These are phyloP conservation scores for Batillaria attramentaria DNA, from an alignment of 1,140 invertebrate genomes.

Conservation along the genomic window DNA sequence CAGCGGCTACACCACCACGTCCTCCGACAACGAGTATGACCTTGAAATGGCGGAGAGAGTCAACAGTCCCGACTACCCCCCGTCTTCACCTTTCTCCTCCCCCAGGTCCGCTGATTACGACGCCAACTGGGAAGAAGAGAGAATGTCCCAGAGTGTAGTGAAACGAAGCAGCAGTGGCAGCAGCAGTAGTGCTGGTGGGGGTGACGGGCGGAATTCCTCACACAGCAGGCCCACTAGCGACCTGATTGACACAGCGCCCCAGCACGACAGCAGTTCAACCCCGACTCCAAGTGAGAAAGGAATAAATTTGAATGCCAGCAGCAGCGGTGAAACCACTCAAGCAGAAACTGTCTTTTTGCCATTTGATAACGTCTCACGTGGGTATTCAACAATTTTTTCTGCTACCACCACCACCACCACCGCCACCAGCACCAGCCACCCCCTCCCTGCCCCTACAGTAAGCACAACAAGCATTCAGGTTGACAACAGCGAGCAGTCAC, in stretches of 20 bases:
- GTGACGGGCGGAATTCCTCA: too few species aligned
- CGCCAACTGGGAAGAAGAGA: not conserved
- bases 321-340: not conserved
- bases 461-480: too few species aligned
- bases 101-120: not conserved
- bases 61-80: slow-evolving; percentile 23
- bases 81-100: slow-evolving; percentile 1
- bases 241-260: too few species aligned
- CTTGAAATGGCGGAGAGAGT: slow-evolving; percentile 18
- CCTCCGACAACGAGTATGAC: slow-evolving; percentile 32
- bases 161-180: not conserved
- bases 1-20: slow-evolving; percentile 29
- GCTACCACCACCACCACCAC: not conserved
- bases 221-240: too few species aligned
- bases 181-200: too few species aligned
- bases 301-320: too few species aligned
- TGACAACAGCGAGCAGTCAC: too few species aligned
- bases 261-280: too few species aligned
- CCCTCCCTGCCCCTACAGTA: not conserved
- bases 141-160: not conserved
- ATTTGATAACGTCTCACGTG: not conserved
- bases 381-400: not conserved
- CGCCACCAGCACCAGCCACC: not conserved
- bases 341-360: too few species aligned
- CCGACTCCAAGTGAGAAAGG: too few species aligned